Percentiles rank a stretch among this genome's conserved stretches.
These are phyloP conservation scores for Drosophila guanche DNA, from an alignment of 1,140 invertebrate genomes.

Conservation along the genomic window DNA sequence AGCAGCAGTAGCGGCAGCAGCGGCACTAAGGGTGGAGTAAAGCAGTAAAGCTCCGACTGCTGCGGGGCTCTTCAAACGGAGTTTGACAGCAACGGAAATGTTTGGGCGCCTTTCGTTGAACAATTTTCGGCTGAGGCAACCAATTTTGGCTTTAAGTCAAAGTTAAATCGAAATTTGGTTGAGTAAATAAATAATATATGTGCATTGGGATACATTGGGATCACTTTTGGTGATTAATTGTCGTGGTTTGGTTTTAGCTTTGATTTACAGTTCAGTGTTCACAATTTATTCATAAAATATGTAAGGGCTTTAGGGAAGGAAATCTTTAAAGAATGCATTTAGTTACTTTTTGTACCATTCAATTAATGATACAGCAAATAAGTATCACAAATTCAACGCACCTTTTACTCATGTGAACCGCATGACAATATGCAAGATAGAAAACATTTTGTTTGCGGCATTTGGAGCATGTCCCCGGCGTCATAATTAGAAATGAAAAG, in stretches of 20 bases:
- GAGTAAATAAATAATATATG: neutral
- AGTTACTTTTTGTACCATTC: too few species aligned
- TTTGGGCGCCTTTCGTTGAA: slow-evolving; percentile 24
- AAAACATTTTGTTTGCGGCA: slow-evolving; percentile 58
- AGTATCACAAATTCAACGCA: slow-evolving; percentile 24
- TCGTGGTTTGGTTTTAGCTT: too few species aligned
- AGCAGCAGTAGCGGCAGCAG: neutral
- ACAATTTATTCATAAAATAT: too few species aligned
- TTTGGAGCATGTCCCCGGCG: slow-evolving; percentile 70
- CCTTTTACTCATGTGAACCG: slow-evolving; percentile 34
- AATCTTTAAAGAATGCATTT: too few species aligned
- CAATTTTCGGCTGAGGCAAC: slow-evolving; percentile 11
- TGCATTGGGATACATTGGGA: too few species aligned
- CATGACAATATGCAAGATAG: slow-evolving; percentile 24
- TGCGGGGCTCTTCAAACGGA: slow-evolving; percentile 38
- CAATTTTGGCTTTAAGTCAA: slow-evolving; percentile 19
- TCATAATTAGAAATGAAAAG: slow-evolving; percentile 75
- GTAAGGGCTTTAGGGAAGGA: too few species aligned
- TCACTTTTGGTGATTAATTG: too few species aligned
- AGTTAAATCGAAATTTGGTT: slow-evolving; percentile 21
- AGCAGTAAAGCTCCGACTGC: slow-evolving; percentile 39
- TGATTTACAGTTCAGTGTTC: too few species aligned
- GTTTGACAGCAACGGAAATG: slow-evolving; percentile 41
- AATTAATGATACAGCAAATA: too few species aligned
- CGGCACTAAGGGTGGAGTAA: neutral